Evolutionary conservation across 2,797 vertebrate species (phyloP).

Genomic region (Botia kubotai): DNA sequence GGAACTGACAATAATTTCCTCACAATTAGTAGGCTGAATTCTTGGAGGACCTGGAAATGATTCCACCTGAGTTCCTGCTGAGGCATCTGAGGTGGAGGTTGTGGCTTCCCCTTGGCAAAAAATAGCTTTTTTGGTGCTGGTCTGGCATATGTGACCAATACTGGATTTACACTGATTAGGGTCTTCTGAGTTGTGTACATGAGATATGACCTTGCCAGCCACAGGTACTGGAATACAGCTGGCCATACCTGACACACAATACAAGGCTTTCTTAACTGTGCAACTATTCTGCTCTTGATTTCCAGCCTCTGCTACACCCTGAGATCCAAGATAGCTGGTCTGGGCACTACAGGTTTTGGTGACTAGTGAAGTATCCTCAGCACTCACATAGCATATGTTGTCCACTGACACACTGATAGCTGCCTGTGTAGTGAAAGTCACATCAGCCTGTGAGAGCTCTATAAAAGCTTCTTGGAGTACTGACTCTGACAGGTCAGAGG

Average conservation of each 20-base stretch:
- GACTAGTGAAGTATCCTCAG: conserved; percentile 76
- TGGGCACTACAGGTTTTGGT: conserved; percentile 79
- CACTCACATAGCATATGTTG: conserved; percentile 86
- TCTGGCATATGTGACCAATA: conserved; percentile 63
- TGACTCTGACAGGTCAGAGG: conserved; percentile 94
- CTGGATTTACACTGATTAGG: conserved; percentile 65
- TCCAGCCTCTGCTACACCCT: conserved; percentile 58
- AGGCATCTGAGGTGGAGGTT: conserved; percentile 59
- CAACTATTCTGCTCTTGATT: conserved; percentile 78
- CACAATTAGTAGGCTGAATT: conserved; percentile 48
- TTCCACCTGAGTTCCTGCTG: conserved; percentile 62
- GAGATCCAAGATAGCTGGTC: conserved; percentile 71
- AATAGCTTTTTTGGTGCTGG: conserved; percentile 63
- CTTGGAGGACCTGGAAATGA: conserved; percentile 55
- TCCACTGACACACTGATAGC: conserved; percentile 93
- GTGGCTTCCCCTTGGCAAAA: conserved; percentile 53
- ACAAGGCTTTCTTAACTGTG: conserved; percentile 91
- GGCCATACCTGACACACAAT: conserved; percentile 92
- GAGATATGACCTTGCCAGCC: conserved; percentile 87
- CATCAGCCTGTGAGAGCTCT: conserved; percentile 92
- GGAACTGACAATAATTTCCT: conserved; percentile 22
- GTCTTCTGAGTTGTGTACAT: conserved; percentile 75
- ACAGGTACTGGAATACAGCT: conserved; percentile 92
- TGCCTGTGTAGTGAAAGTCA: conserved; percentile 90
- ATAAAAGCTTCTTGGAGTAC: conserved; percentile 99